Evolutionary conservation across 1,140 invertebrate genomes (phyloP).

Genomic region (Brevipalpus yothersi): DNA sequence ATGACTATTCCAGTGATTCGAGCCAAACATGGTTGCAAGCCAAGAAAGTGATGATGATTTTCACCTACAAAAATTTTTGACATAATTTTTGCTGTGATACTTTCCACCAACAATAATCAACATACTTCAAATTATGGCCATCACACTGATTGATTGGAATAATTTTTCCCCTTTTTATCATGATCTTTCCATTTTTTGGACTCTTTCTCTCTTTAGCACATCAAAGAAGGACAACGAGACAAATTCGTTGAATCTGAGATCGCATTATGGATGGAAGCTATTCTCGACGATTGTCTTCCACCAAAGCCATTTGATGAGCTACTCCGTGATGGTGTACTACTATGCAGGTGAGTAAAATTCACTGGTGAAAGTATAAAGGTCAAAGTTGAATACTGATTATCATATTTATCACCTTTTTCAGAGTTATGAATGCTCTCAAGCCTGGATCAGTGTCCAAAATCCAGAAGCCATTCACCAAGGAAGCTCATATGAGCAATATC

Average conservation of each 20-base stretch:
- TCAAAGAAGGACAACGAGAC: neutral
- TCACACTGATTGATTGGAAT: neutral
- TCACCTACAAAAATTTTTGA: neutral
- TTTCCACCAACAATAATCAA: neutral
- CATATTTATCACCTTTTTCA: neutral
- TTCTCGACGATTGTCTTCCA: constrained; percentile 4
- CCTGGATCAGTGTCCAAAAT: constrained; percentile 2
- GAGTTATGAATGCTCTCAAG: constrained; percentile 2
- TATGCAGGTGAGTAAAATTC: constrained; percentile 1
- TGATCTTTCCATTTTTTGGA: neutral
- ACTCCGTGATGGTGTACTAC: constrained; percentile 4
- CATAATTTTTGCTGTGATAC: neutral
- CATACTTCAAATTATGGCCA: neutral
- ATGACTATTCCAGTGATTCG: too few species aligned
- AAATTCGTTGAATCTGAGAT: constrained; percentile 6
- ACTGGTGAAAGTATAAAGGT: neutral
- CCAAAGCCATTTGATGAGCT: constrained; percentile 6
- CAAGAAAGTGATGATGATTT: too few species aligned
- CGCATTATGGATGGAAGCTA: constrained; percentile 5
- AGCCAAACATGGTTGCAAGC: too few species aligned
- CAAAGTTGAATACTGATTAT: neutral
- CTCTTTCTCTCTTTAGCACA: neutral
- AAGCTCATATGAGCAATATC: neutral
- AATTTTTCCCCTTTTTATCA: neutral
- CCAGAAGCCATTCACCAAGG: constrained; percentile 7